Conservation (phyloP, 2,113 vertebrate species). For the Nibea coibor region DNA sequence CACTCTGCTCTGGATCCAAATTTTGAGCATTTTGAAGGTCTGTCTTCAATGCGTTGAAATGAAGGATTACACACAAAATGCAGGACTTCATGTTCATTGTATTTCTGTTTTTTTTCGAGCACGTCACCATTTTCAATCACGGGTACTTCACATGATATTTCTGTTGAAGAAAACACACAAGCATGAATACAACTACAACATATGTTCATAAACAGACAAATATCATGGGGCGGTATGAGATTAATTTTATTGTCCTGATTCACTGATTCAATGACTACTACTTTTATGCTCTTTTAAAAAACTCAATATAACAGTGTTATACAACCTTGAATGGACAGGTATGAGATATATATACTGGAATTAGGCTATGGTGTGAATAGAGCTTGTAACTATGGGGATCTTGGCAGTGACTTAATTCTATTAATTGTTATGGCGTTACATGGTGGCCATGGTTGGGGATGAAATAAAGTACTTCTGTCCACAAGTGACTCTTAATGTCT, state of each 20-base stretch:
- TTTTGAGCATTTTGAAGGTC: slow-evolving; percentile 58
- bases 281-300: not conserved
- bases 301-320: too few species aligned
- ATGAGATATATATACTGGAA: too few species aligned
- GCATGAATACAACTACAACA: not conserved
- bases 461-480: not conserved
- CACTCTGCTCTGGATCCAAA: slow-evolving; percentile 36
- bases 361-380: too few species aligned
- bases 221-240: not conserved
- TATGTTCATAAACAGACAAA: not conserved
- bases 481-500: slow-evolving; percentile 46
- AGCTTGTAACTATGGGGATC: too few species aligned
- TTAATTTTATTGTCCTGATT: not conserved
- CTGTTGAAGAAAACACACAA: slow-evolving; percentile 51
- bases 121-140: slow-evolving; percentile 20
- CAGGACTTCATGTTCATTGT: slow-evolving; percentile 48
- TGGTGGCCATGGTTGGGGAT: too few species aligned
- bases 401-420: too few species aligned
- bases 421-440: too few species aligned
- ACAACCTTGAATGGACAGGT: too few species aligned
- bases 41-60: not conserved
- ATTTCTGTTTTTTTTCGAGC: rapidly evolving
- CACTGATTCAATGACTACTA: not conserved
- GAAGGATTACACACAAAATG: not conserved
- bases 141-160: slow-evolving; percentile 43